A percentile compares a stretch with the other conserved stretches of the same genome.
Evolutionary conservation across 2,113 vertebrate species (phyloP).

Genomic region (Phyllostomus discolor): DNA sequence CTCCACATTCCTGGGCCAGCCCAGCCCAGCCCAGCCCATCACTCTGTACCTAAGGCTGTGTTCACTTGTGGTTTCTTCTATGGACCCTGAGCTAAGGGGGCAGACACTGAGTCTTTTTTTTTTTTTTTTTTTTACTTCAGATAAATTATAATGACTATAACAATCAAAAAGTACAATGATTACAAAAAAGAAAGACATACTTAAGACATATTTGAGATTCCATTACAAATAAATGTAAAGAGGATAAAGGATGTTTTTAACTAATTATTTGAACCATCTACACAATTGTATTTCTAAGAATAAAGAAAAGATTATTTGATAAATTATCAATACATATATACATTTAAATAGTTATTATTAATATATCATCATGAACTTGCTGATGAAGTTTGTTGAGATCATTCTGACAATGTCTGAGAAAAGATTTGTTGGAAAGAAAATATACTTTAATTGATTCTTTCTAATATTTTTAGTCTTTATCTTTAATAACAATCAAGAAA

Average conservation of each 20-base stretch:
- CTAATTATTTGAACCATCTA: not conserved
- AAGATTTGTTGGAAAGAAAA: not conserved
- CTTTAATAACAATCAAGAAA: not conserved
- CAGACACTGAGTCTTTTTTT: too few relatives aligned
- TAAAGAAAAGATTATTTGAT: not conserved
- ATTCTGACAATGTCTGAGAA: not conserved
- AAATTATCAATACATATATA: not conserved
- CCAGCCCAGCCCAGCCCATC: not conserved
- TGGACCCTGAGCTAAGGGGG: too few relatives aligned
- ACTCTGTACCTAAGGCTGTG: not conserved
- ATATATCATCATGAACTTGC: not conserved
- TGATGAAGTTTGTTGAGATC: not conserved
- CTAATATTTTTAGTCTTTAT: not conserved
- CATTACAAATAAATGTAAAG: not conserved
- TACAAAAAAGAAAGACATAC: not conserved
- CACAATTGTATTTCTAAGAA: not conserved
- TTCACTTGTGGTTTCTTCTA: not conserved
- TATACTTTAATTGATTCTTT: not conserved
- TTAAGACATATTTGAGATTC: not conserved
- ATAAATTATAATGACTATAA: not conserved
- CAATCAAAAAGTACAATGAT: not conserved
- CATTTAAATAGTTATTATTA: not conserved
- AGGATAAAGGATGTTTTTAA: not conserved
- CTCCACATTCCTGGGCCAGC: not conserved
- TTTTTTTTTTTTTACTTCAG: too few relatives aligned